Evolutionary conservation across 2,888 invertebrate genomes (phyloP), one percentile per base, ranked within the genome.

Genomic region (Xylota sylvarum): DNA sequence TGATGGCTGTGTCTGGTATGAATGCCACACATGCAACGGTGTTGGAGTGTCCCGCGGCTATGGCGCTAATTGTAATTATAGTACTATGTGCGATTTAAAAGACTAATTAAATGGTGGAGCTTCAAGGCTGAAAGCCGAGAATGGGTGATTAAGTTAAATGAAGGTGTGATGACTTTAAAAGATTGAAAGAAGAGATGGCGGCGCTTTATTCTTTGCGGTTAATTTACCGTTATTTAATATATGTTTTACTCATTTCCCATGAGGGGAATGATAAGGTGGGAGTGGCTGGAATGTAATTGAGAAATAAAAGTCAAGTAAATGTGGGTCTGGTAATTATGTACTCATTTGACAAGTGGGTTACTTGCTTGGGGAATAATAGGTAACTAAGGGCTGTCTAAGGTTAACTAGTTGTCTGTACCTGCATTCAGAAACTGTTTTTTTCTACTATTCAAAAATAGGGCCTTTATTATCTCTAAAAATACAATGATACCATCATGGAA

Each of bases 61-160:
- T 79, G 67, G 40, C 32, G 62, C 74, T 85, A 81, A 81, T 81
- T 81, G 74, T 85, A 85, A 81, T 81, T 76, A 81, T 64, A 76
- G 52, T 67, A 37, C 7, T 69, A 62, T 32, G 27, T 9, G 74
- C 23, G 40, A 58, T 64, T 80, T 64, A 76, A 79, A 65, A 64
- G 55, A 69, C 58, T 79, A 79, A 83, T 83, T 83, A 78, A 73
- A 67, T 65, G 72, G 60, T 40, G 48, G 58, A 65, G 37, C 48
- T 40, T 60, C 70, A 37, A 62, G 69, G 55, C 19, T 32, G 67
- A 70, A 56, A 74, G 48, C 5, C 35, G 79, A 79, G 79, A 79
- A 73, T 46, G 67, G 30, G 65, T 65, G 80, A 81, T 76, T 85
- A 52, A 76, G 58, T 85, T 58, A 72, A 64, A 55, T 80, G 46